Percentiles rank a stretch among this genome's conserved stretches.
phyloP scores from a whole-genome alignment of 2,888 invertebrate genomes.

The Agrochola lota region DNA sequence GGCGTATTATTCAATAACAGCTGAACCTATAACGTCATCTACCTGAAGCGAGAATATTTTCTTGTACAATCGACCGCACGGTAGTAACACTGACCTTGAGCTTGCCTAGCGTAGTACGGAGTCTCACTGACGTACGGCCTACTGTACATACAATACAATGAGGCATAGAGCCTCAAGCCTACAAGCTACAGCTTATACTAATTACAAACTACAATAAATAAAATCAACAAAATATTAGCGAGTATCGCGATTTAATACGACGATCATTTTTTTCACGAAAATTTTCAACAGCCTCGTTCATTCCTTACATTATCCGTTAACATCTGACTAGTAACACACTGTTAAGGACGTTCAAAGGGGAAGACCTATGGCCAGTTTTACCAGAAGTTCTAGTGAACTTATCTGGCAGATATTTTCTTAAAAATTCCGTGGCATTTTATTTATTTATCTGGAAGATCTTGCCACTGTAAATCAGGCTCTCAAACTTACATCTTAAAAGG shows the following conservation, averaged over 20 bases:
- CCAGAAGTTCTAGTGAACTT: neutral
- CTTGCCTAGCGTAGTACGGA: neutral
- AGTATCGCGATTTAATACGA: constrained; percentile 62
- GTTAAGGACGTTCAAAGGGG: constrained; percentile 26
- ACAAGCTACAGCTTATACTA: constrained; percentile 55
- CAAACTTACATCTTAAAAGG: neutral
- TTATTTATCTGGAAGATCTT: constrained; percentile 15
- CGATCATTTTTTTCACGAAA: too few species aligned
- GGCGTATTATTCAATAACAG: constrained; percentile 17
- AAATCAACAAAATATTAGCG: constrained; percentile 63
- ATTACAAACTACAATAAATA: constrained; percentile 65
- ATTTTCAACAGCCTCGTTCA: constrained; percentile 68
- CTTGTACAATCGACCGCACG: neutral
- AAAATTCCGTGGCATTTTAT: neutral
- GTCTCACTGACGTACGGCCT: neutral
- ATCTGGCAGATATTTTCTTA: neutral
- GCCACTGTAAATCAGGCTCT: neutral
- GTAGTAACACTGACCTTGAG: neutral
- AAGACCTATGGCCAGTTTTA: constrained; percentile 1
- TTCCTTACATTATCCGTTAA: constrained; percentile 58
- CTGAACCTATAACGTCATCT: constrained; percentile 2
- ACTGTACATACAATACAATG: constrained; percentile 24
- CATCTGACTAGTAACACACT: constrained; percentile 69
- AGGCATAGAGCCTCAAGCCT: constrained; percentile 40
- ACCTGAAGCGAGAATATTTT: constrained; percentile 15